These are phyloP conservation scores for Trididemnum miniatum DNA, from an alignment of 23 tunicate species.

Conservation along the genomic window DNA sequence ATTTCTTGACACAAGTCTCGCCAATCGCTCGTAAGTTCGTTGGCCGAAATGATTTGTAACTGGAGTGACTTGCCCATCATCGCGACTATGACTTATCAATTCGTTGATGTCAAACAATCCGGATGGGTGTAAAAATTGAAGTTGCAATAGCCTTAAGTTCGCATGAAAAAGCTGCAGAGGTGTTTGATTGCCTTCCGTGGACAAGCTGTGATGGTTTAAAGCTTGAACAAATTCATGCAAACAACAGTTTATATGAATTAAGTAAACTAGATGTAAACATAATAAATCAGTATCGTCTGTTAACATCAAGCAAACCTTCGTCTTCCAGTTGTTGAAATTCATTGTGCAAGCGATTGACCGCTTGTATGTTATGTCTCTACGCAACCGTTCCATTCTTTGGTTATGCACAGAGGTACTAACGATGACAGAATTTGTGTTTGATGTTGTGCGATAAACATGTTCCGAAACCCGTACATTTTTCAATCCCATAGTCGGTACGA, in stretches of 20 bases:
- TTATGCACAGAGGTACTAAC: constrained; percentile 12
- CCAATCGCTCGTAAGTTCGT: no score
- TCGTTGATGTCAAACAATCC: constrained; percentile 3
- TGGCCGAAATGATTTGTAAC: no score
- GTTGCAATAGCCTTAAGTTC: background rate
- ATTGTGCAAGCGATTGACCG: background rate
- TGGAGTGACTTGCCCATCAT: background rate
- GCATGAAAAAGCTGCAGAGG: background rate
- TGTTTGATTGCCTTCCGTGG: constrained; percentile 3
- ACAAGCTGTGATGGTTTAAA: background rate
- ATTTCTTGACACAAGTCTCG: no score
- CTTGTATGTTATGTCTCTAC: constrained; percentile 18
- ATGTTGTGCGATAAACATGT: background rate
- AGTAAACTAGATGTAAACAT: background rate
- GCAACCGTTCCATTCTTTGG: background rate
- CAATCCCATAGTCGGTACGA: constrained; percentile 1
- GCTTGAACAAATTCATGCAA: background rate
- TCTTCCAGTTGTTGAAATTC: background rate
- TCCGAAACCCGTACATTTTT: background rate
- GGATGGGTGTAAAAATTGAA: background rate
- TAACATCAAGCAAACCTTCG: background rate
- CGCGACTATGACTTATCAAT: background rate
- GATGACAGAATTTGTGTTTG: background rate
- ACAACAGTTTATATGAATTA: background rate
- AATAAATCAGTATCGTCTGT: background rate